Evolutionary conservation across 2,888 invertebrate genomes (phyloP).

Genomic region (Cyaniris semiargus): DNA sequence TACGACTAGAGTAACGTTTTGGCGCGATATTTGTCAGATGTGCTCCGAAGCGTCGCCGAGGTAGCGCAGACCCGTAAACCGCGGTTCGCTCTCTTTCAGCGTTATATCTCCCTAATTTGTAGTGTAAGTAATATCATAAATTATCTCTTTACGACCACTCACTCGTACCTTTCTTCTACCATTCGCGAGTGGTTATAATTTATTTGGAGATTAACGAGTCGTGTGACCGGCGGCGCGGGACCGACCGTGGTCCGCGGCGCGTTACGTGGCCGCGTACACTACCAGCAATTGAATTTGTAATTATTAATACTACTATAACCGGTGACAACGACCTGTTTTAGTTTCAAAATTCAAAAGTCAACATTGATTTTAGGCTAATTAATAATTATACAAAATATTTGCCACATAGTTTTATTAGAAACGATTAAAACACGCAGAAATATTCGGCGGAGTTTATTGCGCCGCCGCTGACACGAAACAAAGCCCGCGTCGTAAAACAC

Average conservation of each 20-base stretch:
- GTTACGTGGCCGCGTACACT: background rate
- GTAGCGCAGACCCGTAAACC: background rate
- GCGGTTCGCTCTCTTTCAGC: too few relatives aligned
- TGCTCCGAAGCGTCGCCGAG: background rate
- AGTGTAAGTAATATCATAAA: background rate
- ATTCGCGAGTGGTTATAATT: background rate
- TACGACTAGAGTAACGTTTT: background rate
- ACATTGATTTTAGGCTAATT: background rate
- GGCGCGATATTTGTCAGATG: background rate
- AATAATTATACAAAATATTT: background rate
- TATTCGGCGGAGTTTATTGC: background rate
- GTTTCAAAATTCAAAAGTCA: background rate
- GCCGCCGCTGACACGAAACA: slow-evolving; percentile 4
- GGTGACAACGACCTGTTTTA: background rate
- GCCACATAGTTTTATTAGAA: background rate
- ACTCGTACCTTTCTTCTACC: background rate
- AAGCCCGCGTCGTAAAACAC: slow-evolving; percentile 18
- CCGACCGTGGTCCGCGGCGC: background rate
- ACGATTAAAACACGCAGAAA: background rate
- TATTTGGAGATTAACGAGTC: slow-evolving; percentile 13
- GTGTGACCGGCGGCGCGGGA: background rate
- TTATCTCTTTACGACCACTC: slow-evolving; percentile 12
- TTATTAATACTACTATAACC: background rate
- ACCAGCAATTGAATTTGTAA: too few relatives aligned
- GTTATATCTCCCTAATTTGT: slow-evolving; percentile 6